Conservation (phyloP, 2,797 vertebrate species). For the Anas flavirostris region DNA sequence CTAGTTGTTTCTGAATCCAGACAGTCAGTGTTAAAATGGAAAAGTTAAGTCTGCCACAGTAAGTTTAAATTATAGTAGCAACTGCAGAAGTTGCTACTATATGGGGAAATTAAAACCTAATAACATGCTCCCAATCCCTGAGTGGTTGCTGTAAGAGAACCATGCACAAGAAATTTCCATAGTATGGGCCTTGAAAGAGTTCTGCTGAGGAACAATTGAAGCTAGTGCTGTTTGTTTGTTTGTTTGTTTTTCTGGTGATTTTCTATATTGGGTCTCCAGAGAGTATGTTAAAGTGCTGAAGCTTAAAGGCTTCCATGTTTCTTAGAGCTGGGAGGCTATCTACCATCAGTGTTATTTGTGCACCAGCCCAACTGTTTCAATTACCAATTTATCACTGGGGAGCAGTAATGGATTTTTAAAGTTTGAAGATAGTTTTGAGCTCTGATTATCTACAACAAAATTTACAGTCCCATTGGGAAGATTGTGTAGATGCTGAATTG, state of each 20-base stretch:
- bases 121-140: rapidly evolving
- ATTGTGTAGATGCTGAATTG: neutral
- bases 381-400: slow-evolving; percentile 17
- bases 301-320: slow-evolving; percentile 7
- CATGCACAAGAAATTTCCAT: neutral
- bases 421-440: neutral
- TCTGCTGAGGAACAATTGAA: neutral
- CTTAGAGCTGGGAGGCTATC: neutral
- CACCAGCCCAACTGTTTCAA: slow-evolving; percentile 1
- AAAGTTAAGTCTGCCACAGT: neutral
- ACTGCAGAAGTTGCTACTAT: neutral
- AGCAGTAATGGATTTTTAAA: slow-evolving; percentile 28
- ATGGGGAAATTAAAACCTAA: neutral
- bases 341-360: slow-evolving; percentile 13
- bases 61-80: neutral
- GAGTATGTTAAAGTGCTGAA: neutral
- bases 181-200: neutral
- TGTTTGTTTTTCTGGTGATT: neutral
- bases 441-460: neutral
- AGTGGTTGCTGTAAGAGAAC: neutral
- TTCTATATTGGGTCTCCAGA: neutral
- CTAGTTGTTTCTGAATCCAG: neutral
- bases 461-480: neutral
- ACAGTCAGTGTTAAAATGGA: neutral
- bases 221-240: neutral